Evolutionary conservation across 2,888 invertebrate species (phyloP), one percentile per base, ranked within the genome.

Genomic region (Harpagoxenus sublaevis): DNA sequence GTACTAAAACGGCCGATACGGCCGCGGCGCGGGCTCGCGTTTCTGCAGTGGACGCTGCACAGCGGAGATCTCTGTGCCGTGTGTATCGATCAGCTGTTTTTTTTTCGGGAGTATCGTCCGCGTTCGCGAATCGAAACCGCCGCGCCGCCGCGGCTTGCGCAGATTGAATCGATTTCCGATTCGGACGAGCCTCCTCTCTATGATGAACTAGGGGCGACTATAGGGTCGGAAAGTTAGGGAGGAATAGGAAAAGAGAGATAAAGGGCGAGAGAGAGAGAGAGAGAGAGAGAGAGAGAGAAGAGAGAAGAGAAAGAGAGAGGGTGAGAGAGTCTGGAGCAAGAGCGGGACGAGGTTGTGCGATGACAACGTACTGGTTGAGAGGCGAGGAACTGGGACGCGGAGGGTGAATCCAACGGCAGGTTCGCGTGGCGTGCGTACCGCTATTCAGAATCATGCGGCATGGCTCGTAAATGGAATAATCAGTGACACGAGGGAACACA

Each of bases 391-490:
- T 48, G 75, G 68, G 53, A 75, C 66, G 75, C 68, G 63, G 31
- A 53, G 60, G 62, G 71, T 51, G 77, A 78, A 78, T 77, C 75
- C 81, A 85, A 77, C 18, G 86, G 77, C 84, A 83, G 85, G 87
- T 88, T 85, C 86, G 83, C 84, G 65, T 83, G 70, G 85, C 81
- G 85, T 85, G 88, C 89, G 92, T 85, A 91, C 87, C 88, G 81
- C 90, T 92, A 93, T 93, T 93, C 92, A 93, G 89, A 92, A 90
- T 92, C 91, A 91, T 90, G 90, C 91, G 89, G 92, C 91, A 91
- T 89, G 90, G 89, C 89, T 92, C 88, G 91, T 91, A 92, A 93
- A 93, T 93, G 93, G 92, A 93, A 93, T 93, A 92, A 94, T 93
- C 93, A 93, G 94, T 92, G 93, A 93, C 92, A 93, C 92, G 93